These are phyloP conservation scores for Lucinisca nassula DNA, from an alignment of 2,888 invertebrate species.

Conservation along the genomic window DNA sequence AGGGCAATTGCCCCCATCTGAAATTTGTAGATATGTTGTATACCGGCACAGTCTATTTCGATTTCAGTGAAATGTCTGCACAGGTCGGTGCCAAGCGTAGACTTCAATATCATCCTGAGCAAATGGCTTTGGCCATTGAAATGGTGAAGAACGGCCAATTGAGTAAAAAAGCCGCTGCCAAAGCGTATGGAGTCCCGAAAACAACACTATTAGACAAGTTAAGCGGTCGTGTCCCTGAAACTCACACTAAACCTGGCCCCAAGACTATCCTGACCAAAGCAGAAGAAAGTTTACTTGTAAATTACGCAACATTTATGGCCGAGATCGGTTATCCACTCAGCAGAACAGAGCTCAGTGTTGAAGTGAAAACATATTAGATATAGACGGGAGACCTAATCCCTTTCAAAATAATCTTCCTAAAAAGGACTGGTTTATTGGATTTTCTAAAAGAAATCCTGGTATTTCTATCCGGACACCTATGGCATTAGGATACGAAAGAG, in stretches of 20 bases:
- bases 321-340: slow-evolving; percentile 47
- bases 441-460: slow-evolving; percentile 25
- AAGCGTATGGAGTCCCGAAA: background rate
- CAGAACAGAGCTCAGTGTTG: background rate
- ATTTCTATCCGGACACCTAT: background rate
- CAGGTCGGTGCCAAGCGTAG: background rate
- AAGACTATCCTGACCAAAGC: background rate
- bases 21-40: too few relatives aligned
- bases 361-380: slow-evolving; percentile 33
- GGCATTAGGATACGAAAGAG: slow-evolving; percentile 42
- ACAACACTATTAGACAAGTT: slow-evolving; percentile 14
- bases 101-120: background rate
- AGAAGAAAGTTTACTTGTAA: slow-evolving; percentile 20
- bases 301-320: slow-evolving; percentile 40
- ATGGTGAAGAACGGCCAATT: background rate
- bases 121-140: background rate
- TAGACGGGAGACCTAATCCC: slow-evolving; percentile 32
- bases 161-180: background rate
- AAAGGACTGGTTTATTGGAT: slow-evolving; percentile 30
- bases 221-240: background rate
- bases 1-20: too few relatives aligned
- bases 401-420: slow-evolving; percentile 42
- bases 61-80: too few relatives aligned
- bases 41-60: too few relatives aligned
- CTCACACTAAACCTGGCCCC: background rate